Evolutionary conservation across 2,797 vertebrate species (phyloP).

Genomic region (Falco novaeseelandiae): DNA sequence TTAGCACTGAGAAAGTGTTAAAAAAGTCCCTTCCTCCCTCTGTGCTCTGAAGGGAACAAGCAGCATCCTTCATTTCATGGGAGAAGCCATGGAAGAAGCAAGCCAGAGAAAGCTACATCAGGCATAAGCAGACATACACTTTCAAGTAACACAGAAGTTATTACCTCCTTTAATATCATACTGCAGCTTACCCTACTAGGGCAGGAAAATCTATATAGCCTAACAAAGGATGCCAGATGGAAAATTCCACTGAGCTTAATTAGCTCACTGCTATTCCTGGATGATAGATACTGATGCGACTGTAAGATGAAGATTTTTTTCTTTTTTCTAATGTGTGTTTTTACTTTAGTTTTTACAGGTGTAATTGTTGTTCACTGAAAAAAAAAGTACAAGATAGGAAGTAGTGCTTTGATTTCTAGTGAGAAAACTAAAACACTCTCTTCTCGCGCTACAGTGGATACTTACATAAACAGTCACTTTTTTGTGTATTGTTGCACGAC

Average conservation of each 20-base stretch:
- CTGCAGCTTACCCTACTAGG: conserved; percentile 33
- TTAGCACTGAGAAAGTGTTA: neutral
- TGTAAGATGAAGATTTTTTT: neutral
- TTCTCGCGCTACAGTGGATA: neutral
- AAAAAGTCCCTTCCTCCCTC: neutral
- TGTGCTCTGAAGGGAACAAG: neutral
- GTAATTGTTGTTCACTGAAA: neutral
- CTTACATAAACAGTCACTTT: neutral
- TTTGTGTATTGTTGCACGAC: neutral
- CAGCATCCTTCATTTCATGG: neutral
- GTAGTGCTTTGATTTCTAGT: neutral
- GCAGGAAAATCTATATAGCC: conserved; percentile 33
- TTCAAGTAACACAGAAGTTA: conserved; percentile 17
- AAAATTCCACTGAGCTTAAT: conserved; percentile 70
- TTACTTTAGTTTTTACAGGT: conserved; percentile 15
- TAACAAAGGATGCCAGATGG: conserved; percentile 65
- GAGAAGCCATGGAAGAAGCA: neutral
- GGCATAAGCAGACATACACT: neutral
- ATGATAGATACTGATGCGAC: conserved; percentile 39
- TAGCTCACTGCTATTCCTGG: conserved; percentile 52
- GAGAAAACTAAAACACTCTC: neutral
- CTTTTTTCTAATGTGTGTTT: neutral
- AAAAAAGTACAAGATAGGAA: neutral
- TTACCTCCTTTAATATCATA: conserved; percentile 51
- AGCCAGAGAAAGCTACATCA: neutral